Evolutionary conservation across 2,888 invertebrate genomes (phyloP).

Genomic region (Polydrusus pterygomalis): DNA sequence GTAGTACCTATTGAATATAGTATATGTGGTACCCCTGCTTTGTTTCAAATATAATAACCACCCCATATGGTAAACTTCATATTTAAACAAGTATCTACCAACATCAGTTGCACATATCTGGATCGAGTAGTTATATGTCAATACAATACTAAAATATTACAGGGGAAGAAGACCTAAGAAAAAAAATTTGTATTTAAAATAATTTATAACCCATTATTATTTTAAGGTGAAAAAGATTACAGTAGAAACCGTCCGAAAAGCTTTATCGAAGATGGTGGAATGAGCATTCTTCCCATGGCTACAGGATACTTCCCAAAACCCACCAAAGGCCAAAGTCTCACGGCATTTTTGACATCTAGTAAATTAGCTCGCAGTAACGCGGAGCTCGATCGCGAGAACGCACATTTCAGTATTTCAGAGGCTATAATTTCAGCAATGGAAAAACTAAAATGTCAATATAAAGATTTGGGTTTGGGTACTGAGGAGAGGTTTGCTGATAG

Average conservation of each 20-base stretch:
- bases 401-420: constrained; percentile 89
- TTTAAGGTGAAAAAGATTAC: constrained; percentile 72
- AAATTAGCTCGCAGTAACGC: constrained; percentile 83
- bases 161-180: too few species aligned
- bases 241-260: constrained; percentile 73
- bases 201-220: background rate
- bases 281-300: constrained; percentile 76
- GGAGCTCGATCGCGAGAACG: constrained; percentile 88
- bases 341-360: constrained; percentile 82
- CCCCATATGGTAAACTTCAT: too few species aligned
- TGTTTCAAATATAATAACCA: too few species aligned
- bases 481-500: constrained; percentile 25
- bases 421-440: constrained; percentile 89
- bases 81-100: too few species aligned
- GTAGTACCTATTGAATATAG: too few species aligned
- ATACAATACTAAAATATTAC: too few species aligned
- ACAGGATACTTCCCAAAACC: constrained; percentile 79
- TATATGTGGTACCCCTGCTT: too few species aligned
- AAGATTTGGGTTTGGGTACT: constrained; percentile 65
- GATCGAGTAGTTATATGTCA: too few species aligned
- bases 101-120: too few species aligned
- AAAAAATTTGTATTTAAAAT: background rate
- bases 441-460: constrained; percentile 78
- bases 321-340: constrained; percentile 81
- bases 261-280: constrained; percentile 77